Conservation (phyloP, 2,888 invertebrate genomes). For the Metallyticus violacea region DNA sequence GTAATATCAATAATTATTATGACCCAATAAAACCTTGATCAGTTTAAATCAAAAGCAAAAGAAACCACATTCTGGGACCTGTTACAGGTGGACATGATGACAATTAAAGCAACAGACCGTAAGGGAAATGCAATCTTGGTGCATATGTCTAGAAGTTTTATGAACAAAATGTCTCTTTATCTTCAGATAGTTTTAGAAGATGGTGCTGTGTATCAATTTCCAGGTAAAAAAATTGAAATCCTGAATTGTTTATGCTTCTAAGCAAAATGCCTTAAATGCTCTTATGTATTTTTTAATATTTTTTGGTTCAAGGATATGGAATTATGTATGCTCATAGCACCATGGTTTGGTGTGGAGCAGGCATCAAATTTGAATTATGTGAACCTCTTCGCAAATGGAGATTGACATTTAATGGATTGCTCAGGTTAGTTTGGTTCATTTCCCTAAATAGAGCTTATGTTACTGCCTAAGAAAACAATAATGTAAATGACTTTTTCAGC, state of each 20-base stretch:
- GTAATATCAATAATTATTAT: too few species aligned
- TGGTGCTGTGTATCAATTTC: conserved; percentile 50
- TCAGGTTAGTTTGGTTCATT: not conserved
- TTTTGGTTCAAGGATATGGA: not conserved
- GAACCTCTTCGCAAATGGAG: conserved; percentile 61
- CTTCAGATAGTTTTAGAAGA: conserved; percentile 50
- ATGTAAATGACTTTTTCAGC: not conserved
- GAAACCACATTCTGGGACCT: too few species aligned
- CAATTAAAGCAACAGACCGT: conserved; percentile 54
- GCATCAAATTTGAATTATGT: conserved; percentile 59
- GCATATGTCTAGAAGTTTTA: conserved; percentile 52
- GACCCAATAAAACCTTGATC: too few species aligned
- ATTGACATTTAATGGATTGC: conserved; percentile 63
- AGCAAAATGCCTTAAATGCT: not conserved
- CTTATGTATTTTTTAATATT: not conserved
- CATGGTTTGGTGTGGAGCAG: conserved; percentile 57
- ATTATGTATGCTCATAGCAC: conserved; percentile 46
- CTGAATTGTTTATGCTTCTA: not conserved
- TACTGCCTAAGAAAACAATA: too few species aligned
- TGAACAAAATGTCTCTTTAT: conserved; percentile 55
- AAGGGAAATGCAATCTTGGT: conserved; percentile 57
- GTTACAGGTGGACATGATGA: conserved; percentile 20
- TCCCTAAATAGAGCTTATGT: not conserved
- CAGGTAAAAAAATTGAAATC: conserved; percentile 40
- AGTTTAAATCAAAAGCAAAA: too few species aligned